These are phyloP conservation scores for Drosophila bunnanda DNA, from an alignment of 2,888 invertebrate species.

Conservation along the genomic window DNA sequence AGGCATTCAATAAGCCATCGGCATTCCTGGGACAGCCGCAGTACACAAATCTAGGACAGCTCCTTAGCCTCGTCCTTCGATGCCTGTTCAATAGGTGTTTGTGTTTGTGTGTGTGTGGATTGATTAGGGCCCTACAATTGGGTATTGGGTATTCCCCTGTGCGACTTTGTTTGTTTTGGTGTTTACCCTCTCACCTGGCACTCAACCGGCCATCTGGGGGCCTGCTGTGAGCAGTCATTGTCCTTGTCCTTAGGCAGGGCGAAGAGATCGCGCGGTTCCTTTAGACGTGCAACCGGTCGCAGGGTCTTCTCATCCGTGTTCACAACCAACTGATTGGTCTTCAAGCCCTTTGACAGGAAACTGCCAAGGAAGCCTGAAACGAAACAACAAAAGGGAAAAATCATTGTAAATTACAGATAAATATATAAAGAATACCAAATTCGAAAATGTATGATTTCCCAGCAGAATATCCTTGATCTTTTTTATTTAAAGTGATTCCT, in stretches of 20 bases:
- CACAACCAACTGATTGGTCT: constrained; percentile 89
- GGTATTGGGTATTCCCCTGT: not conserved
- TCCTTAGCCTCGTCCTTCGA: constrained; percentile 17
- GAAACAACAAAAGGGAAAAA: not conserved
- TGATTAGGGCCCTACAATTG: constrained; percentile 10
- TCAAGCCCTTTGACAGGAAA: constrained; percentile 85
- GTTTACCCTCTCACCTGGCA: constrained; percentile 88
- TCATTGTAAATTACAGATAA: not conserved
- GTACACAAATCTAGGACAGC: constrained; percentile 23
- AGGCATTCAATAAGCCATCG: constrained; percentile 35
- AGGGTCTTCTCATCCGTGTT: constrained; percentile 88
- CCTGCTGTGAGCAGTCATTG: constrained; percentile 90
- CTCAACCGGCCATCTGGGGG: constrained; percentile 94
- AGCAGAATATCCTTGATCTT: not conserved
- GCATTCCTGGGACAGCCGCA: not conserved
- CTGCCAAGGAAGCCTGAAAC: constrained; percentile 83
- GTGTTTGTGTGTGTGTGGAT: not conserved
- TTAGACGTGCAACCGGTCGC: constrained; percentile 88
- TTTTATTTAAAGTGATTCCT: not conserved
- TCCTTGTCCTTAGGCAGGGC: constrained; percentile 88
- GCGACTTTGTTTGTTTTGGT: not conserved
- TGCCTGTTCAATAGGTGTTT: constrained; percentile 16
- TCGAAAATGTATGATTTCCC: no score
- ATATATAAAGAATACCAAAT: no score
- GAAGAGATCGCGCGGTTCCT: constrained; percentile 90